Conservation (phyloP, 2,113 vertebrate species). For the Gila orcuttii region DNA sequence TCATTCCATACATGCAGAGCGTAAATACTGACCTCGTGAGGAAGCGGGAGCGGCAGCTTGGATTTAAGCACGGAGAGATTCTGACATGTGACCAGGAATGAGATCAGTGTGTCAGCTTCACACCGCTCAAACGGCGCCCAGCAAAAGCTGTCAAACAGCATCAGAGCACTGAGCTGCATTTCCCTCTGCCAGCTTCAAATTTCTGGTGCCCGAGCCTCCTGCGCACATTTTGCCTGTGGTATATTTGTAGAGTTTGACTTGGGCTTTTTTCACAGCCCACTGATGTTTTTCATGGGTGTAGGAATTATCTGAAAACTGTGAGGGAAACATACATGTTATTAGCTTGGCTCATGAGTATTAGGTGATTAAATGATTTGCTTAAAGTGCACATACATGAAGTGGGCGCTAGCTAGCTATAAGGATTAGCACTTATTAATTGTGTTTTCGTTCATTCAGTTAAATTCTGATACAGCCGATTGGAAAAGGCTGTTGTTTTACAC, state of each 20-base stretch:
- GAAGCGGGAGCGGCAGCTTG: background rate
- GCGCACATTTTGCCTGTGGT: background rate
- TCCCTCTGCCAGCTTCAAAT: background rate
- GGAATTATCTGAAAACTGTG: background rate
- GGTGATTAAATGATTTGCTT: background rate
- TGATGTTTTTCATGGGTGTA: background rate
- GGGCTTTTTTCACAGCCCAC: background rate
- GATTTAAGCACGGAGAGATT: conserved; percentile 4
- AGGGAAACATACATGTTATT: background rate
- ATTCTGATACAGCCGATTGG: background rate
- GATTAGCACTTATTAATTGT: background rate
- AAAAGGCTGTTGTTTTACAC: background rate
- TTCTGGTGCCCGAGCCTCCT: background rate
- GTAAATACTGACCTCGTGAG: conserved; percentile 71
- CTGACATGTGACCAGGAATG: conserved; percentile 34
- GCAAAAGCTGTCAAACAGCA: conserved; percentile 48
- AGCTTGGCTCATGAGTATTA: background rate
- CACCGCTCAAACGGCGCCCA: conserved; percentile 22
- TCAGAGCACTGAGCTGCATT: conserved; percentile 37
- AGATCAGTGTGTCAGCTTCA: conserved; percentile 48
- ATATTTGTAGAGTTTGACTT: conserved; percentile 23
- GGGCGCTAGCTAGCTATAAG: background rate
- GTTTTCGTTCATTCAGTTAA: background rate
- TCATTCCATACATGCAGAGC: conserved; percentile 62
- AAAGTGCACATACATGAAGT: background rate